These are phyloP conservation scores for Lypha dubia DNA, from an alignment of 2,888 invertebrate genomes.

Conservation along the genomic window DNA sequence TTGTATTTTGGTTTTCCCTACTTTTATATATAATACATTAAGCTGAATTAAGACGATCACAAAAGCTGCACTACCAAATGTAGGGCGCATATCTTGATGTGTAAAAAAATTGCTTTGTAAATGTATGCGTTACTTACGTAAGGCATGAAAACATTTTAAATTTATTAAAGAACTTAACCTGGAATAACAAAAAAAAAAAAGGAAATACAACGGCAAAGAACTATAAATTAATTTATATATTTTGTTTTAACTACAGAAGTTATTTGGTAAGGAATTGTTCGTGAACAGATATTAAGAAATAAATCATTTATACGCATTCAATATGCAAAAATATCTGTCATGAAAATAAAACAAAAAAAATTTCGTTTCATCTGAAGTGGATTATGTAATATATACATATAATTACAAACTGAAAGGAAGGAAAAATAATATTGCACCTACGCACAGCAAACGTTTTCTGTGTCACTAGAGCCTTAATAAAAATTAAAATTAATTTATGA, in stretches of 20 bases:
- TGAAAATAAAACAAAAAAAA: slow-evolving; percentile 38
- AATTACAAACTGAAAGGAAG: not conserved
- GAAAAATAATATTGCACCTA: not conserved
- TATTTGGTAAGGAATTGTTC: slow-evolving; percentile 42
- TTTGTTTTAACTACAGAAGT: slow-evolving; percentile 20
- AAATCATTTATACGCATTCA: slow-evolving; percentile 29
- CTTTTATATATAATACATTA: too few relatives aligned
- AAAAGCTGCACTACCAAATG: not conserved
- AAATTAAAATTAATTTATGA: not conserved
- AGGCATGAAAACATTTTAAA: slow-evolving; percentile 22
- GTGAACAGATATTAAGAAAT: slow-evolving; percentile 16
- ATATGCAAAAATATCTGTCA: slow-evolving; percentile 38
- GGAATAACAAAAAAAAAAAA: slow-evolving; percentile 33
- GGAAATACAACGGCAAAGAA: slow-evolving; percentile 17
- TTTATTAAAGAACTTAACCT: slow-evolving; percentile 28
- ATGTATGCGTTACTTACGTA: not conserved
- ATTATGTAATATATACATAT: slow-evolving; percentile 29
- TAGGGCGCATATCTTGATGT: not conserved
- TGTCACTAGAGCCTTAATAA: slow-evolving; percentile 1
- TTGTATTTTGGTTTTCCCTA: too few relatives aligned
- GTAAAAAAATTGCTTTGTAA: not conserved
- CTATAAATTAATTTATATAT: slow-evolving; percentile 42
- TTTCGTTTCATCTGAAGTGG: slow-evolving; percentile 27
- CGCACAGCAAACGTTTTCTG: not conserved
- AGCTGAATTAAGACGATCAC: too few relatives aligned